Evolutionary conservation across 1,140 invertebrate genomes (phyloP).

Genomic region (Dendroctonus ponderosae): DNA sequence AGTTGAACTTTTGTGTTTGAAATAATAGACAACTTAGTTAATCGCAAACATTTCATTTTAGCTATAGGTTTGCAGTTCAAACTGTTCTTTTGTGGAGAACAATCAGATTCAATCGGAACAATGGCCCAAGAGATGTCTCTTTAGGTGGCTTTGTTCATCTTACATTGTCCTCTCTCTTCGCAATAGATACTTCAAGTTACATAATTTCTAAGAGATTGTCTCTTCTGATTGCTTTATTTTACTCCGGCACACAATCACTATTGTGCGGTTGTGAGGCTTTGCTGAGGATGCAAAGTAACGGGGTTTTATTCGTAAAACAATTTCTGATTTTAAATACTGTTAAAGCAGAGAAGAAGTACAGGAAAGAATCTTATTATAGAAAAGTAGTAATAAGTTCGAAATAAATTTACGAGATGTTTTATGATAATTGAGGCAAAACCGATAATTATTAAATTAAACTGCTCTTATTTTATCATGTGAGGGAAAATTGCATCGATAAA

Average conservation of each 20-base stretch:
- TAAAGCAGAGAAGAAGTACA: not conserved
- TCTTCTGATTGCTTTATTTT: constrained; percentile 44
- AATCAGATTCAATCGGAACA: constrained; percentile 47
- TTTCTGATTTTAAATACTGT: not conserved
- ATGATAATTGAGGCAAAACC: too few species aligned
- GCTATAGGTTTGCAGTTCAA: constrained; percentile 33
- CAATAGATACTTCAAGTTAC: constrained; percentile 50
- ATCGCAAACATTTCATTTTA: constrained; percentile 11
- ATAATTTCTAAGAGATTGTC: constrained; percentile 49
- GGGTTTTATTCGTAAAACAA: constrained; percentile 4
- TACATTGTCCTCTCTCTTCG: constrained; percentile 41
- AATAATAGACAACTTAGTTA: constrained; percentile 5
- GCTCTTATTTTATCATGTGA: too few species aligned
- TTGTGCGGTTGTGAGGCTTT: constrained; percentile 27
- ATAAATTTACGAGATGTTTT: too few species aligned
- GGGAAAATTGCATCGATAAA: too few species aligned
- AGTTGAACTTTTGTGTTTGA: not conserved
- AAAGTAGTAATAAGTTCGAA: too few species aligned
- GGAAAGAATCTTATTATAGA: too few species aligned
- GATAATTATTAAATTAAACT: too few species aligned
- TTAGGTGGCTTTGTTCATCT: constrained; percentile 48
- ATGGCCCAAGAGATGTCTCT: constrained; percentile 49
- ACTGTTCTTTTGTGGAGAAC: constrained; percentile 46
- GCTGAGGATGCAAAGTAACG: constrained; percentile 5
- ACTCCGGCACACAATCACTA: constrained; percentile 30